Evolutionary conservation across 2,888 invertebrate species (phyloP).

Genomic region (Pterobdella sp.): DNA sequence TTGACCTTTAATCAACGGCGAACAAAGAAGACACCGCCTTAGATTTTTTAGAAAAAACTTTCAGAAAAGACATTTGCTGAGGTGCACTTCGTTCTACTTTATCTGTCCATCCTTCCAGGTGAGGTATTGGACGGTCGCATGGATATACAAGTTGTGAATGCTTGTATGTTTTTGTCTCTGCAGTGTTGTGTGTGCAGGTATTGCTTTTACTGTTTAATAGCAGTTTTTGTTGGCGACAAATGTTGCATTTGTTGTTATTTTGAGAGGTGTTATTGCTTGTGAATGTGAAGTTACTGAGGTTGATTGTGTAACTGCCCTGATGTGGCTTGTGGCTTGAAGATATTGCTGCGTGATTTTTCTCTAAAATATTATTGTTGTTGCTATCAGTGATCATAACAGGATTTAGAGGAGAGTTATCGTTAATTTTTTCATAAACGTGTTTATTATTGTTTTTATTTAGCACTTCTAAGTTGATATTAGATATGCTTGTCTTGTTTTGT

Average conservation of each 20-base stretch:
- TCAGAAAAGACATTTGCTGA: constrained; percentile 10
- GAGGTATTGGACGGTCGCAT: background rate
- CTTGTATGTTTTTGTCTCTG: background rate
- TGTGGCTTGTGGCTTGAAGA: background rate
- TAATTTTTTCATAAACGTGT: background rate
- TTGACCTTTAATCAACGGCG: constrained; percentile 16
- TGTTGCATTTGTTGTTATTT: constrained; percentile 24
- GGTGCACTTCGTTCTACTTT: background rate
- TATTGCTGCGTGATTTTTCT: background rate
- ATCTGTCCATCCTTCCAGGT: background rate
- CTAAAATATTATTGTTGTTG: background rate
- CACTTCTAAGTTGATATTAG: background rate
- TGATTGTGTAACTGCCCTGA: constrained; percentile 25
- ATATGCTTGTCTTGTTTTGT: background rate
- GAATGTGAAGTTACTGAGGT: constrained; percentile 18
- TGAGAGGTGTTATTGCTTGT: background rate
- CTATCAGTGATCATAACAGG: background rate
- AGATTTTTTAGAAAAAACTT: constrained; percentile 21
- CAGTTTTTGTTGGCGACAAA: constrained; percentile 19
- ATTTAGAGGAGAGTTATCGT: background rate
- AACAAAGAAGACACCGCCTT: constrained; percentile 10
- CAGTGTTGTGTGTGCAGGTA: background rate
- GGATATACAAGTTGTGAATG: constrained; percentile 21
- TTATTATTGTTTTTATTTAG: background rate
- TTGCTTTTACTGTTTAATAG: background rate